Conservation (phyloP, 2,888 invertebrate species). For the Athrips mouffetella region DNA sequence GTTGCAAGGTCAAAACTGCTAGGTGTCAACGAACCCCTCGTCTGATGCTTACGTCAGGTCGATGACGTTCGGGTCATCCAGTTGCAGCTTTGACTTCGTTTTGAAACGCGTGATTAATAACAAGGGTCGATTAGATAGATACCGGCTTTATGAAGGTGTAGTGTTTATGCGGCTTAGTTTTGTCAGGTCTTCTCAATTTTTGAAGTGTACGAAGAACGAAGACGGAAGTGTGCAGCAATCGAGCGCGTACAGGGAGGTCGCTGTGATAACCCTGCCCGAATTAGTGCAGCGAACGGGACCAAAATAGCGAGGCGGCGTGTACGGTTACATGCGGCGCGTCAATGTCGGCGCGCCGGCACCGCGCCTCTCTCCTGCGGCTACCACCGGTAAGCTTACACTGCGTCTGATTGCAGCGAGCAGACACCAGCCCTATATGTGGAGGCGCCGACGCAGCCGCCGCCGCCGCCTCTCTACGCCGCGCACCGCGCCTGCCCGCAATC, state of each 20-base stretch:
- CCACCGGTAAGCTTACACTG: conserved; percentile 68
- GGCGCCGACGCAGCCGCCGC: conserved; percentile 46
- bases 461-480: conserved; percentile 41
- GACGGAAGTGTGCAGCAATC: conserved; percentile 69
- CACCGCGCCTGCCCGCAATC: conserved; percentile 42
- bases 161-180: conserved; percentile 22
- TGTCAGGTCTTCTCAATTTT: conserved; percentile 15
- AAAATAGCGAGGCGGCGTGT: conserved; percentile 75
- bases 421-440: conserved; percentile 73
- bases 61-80: conserved; percentile 66
- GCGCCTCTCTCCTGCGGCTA: conserved; percentile 52
- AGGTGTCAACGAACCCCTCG: conserved; percentile 73
- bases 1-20: conserved; percentile 69
- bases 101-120: conserved; percentile 4
- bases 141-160: conserved; percentile 8
- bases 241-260: conserved; percentile 64
- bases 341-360: conserved; percentile 56
- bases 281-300: conserved; percentile 76
- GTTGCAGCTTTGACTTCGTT: conserved; percentile 36
- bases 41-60: conserved; percentile 68
- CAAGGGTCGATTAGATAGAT: background rate
- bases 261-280: conserved; percentile 77
- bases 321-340: conserved; percentile 75
- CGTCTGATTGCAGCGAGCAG: conserved; percentile 66
- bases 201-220: conserved; percentile 60